phyloP scores from a whole-genome alignment of 2,888 invertebrate species.

The Microdon myrmicae region DNA sequence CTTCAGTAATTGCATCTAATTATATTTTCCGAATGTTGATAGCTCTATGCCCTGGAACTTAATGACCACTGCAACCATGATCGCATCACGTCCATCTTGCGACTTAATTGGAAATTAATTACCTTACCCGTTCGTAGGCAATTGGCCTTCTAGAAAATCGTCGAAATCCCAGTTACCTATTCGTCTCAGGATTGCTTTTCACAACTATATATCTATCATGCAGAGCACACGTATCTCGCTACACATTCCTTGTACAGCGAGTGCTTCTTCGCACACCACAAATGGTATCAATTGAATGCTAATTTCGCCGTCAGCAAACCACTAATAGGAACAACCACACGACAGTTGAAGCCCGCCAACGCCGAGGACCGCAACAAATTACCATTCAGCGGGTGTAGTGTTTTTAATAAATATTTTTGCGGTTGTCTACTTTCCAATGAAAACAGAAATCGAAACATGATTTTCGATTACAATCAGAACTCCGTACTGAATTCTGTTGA shows the following conservation, averaged over 20 bases:
- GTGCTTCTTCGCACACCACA: constrained; percentile 19
- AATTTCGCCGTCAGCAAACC: constrained; percentile 37
- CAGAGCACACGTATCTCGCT: constrained; percentile 31
- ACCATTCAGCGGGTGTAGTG: constrained; percentile 47
- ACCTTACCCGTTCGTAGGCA: constrained; percentile 28
- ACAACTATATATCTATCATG: constrained; percentile 4
- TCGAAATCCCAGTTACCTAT: constrained; percentile 32
- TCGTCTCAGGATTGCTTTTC: constrained; percentile 15
- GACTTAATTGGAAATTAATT: constrained; percentile 48
- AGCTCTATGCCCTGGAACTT: too few relatives aligned
- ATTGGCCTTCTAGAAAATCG: constrained; percentile 33
- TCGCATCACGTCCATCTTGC: constrained; percentile 42
- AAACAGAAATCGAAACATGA: constrained; percentile 50
- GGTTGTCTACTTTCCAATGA: constrained; percentile 34
- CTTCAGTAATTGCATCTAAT: constrained; percentile 15
- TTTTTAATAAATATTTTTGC: constrained; percentile 50
- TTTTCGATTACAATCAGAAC: constrained; percentile 43
- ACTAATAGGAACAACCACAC: constrained; percentile 21
- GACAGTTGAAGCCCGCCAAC: not conserved
- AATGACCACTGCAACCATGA: too few relatives aligned
- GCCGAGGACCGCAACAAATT: constrained; percentile 22
- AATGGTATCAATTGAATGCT: constrained; percentile 50
- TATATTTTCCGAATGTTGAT: not conserved
- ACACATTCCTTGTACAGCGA: constrained; percentile 1
- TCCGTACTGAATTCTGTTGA: constrained; percentile 15